Evolutionary conservation across 2,888 invertebrate species (phyloP).

Genomic region (Synergus gifuensis): DNA sequence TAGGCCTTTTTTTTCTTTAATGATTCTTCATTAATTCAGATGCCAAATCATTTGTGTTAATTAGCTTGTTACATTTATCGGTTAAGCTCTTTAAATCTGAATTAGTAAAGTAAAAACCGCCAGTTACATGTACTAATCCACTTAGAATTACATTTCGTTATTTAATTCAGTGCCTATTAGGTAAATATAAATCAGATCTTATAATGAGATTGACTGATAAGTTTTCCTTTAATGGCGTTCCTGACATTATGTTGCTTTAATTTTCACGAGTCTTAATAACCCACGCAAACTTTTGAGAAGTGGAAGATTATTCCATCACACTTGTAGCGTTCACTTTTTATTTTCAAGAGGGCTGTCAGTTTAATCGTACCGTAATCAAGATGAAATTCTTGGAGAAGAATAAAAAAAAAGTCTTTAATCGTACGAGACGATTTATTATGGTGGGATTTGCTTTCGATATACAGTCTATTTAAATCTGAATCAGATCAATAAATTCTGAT

Average conservation of each 20-base stretch:
- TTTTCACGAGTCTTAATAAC: background rate
- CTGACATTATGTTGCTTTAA: background rate
- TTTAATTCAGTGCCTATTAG: no score
- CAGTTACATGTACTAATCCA: background rate
- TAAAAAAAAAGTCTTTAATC: background rate
- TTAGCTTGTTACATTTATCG: no score
- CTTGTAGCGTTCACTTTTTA: background rate
- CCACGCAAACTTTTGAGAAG: background rate
- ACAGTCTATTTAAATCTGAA: background rate
- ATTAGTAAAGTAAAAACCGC: no score
- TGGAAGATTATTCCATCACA: background rate
- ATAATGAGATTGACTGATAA: background rate
- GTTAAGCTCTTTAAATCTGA: no score
- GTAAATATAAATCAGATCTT: background rate
- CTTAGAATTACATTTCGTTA: background rate
- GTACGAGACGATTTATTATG: background rate
- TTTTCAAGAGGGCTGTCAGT: background rate
- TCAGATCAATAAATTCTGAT: background rate
- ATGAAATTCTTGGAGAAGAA: background rate
- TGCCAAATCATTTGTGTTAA: no score
- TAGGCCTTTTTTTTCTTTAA: background rate
- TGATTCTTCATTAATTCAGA: background rate
- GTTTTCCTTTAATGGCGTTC: background rate
- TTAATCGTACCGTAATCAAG: slow-evolving; percentile 1
- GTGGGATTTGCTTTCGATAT: background rate